Evolutionary conservation across 2,113 vertebrate genomes (phyloP), one percentile per base, ranked within the genome.

Genomic region (Catagonus wagneri): DNA sequence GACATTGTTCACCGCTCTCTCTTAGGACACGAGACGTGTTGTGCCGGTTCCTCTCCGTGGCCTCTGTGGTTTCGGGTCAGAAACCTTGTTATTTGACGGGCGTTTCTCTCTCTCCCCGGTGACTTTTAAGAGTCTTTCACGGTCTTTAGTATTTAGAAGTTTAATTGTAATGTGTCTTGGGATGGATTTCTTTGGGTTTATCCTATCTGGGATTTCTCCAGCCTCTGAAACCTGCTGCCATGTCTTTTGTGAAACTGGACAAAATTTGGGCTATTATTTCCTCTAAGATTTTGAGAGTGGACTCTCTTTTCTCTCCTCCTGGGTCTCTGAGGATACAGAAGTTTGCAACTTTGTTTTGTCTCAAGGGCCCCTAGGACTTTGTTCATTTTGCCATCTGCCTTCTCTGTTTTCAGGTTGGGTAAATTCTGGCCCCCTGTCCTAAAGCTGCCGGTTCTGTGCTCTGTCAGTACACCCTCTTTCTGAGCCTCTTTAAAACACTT

Each of bases 1-100:
- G 50, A 4, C 23, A 12, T 6, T n/a, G 22, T 3, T 7, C 1
- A 2, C 27, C 0, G 1, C 34, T 69, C 25, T 3, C 50, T 50
- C 10, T 25, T 32, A 56, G 96, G 29, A 1, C 34, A 16, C 15
- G 23, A 22, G n/a, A 19, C 32, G 34, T 0, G 10, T 16, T 3
- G 12, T 6, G 20, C 14, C 10, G 1, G 6, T 12, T 27, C 22
- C 71, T 19, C 61, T 32, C 54, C 16, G 1, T 0, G 22, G 27
- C 34, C 6, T 7, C 56, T 0, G 3, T 8, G 23, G 50, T 11
- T 17, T 25, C 27, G 1, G 85, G 15, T 34, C 23, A 17, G 34
- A 63, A 39, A 71, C 13, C 16, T 5, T 58, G 58, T 11, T 25
- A 4, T 52, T 58, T 0, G 0, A 20, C 6, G 1, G 9, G 25